Base-by-base conservation (phyloP, 2,888 invertebrate genomes). In the Sussaba pulchella region DNA sequence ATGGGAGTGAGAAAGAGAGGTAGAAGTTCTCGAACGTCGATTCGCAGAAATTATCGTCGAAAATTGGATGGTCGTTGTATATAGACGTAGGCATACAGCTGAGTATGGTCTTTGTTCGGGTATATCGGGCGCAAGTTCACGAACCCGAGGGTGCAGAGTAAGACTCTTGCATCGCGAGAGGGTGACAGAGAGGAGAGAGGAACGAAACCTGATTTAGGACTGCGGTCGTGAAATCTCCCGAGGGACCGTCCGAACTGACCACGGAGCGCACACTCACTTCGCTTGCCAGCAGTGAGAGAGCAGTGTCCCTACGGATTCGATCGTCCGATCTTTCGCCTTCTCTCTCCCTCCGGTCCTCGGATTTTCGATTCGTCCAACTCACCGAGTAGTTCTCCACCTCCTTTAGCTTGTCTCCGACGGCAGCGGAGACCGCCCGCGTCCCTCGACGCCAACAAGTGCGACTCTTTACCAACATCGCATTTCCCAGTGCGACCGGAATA, bases 161-260 rank as follows among this genome's bases (percentile, higher is more conserved):
- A 66, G 47, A 50, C 47, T 78, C 43, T 70, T 57, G 63, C 21
- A 52, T 47, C 70, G 72, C 59, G 43, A 73, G 72, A 73, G 82
- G 73, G 75, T 78, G 84, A 83, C 78, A 82, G 83, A 85, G 84
- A 85, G 86, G 87, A 84, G 87, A 85, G 86, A 88, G 90, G 89
- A 90, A 88, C 88, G 89, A 90, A 91, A 92, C 91, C 90, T 91
- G 91, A 92, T 91, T 92, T 91, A 91, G 91, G 88, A 89, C 88
- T 90, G 91, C 88, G 91, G 91, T 90, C 85, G 87, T 86, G 89
- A 88, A 89, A 90, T 88, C 89, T 90, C 91, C 86, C 89, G 79
- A 84, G 90, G 89, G 91, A 90, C 19, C 83, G 84, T 88, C 89
- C 87, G 86, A 87, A 85, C 89, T 89, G 89, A 90, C 91, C 90